Evolutionary conservation across 2,797 vertebrate species (phyloP).

Genomic region (Bucorvus abyssinicus): DNA sequence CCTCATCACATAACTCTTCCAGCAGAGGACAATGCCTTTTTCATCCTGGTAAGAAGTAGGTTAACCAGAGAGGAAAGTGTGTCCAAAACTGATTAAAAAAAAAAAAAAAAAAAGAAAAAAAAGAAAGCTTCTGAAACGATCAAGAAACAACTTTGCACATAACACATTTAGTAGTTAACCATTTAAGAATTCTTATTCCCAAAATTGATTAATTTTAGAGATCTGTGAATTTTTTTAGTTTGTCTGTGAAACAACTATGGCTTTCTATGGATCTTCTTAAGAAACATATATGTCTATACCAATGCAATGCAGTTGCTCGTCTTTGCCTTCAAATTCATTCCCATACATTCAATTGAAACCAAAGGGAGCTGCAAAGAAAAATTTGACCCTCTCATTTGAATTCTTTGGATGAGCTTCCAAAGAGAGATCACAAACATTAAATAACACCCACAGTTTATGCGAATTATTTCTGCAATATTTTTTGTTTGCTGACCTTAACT

Average conservation of each 20-base stretch:
- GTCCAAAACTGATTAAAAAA: slow-evolving; percentile 61
- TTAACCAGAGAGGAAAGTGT: slow-evolving; percentile 73
- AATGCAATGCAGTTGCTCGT: neutral
- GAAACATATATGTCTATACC: neutral
- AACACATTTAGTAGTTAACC: neutral
- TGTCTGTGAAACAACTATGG: neutral
- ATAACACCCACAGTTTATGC: neutral
- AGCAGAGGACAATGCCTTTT: slow-evolving; percentile 65
- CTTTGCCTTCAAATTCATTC: neutral
- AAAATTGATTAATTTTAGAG: neutral
- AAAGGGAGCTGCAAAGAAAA: neutral
- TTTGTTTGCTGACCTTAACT: neutral
- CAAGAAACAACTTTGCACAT: neutral
- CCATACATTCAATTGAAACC: neutral
- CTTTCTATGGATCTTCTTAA: neutral
- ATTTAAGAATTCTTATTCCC: neutral
- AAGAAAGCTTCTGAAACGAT: neutral
- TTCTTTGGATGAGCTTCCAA: neutral
- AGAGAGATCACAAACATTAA: neutral
- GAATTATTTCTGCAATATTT: neutral
- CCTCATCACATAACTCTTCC: slow-evolving; percentile 69
- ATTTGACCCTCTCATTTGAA: neutral
- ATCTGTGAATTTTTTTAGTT: neutral
- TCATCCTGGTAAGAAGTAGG: slow-evolving; percentile 42
- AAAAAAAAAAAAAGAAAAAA: neutral